Conservation (phyloP, 2,888 invertebrate genomes). For the Acleris sparsana region DNA sequence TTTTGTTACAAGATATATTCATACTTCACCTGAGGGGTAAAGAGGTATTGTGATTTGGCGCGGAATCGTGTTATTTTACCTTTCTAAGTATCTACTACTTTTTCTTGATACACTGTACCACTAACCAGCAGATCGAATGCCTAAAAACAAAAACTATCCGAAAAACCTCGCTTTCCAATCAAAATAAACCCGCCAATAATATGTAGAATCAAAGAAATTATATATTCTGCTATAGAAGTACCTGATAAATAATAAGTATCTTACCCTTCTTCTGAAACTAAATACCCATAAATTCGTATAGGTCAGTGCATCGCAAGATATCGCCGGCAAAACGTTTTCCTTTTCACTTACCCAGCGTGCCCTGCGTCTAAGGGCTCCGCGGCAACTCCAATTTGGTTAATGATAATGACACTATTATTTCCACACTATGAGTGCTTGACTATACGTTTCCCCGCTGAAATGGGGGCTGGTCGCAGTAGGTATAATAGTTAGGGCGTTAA, state of each 20-base stretch:
- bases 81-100: too few species aligned
- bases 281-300: conserved; percentile 4
- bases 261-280: neutral
- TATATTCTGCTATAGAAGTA: too few species aligned
- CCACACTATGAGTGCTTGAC: conserved; percentile 35
- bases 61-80: too few species aligned
- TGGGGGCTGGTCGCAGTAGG: conserved; percentile 33
- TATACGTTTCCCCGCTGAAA: conserved; percentile 31
- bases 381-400: conserved; percentile 32
- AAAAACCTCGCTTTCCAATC: too few species aligned
- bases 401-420: conserved; percentile 37
- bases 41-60: too few species aligned
- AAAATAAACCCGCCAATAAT: too few species aligned
- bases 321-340: conserved; percentile 9
- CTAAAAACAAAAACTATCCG: too few species aligned
- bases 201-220: too few species aligned
- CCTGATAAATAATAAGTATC: neutral
- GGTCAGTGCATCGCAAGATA: conserved; percentile 10
- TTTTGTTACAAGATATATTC: too few species aligned
- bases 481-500: conserved; percentile 42
- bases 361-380: conserved; percentile 21
- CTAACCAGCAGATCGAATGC: too few species aligned
- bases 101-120: too few species aligned
- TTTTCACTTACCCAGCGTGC: conserved; percentile 18
- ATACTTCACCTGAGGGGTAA: too few species aligned